Evolutionary conservation across 2,113 vertebrate genomes (phyloP).

Genomic region (Zosterops japonicus): DNA sequence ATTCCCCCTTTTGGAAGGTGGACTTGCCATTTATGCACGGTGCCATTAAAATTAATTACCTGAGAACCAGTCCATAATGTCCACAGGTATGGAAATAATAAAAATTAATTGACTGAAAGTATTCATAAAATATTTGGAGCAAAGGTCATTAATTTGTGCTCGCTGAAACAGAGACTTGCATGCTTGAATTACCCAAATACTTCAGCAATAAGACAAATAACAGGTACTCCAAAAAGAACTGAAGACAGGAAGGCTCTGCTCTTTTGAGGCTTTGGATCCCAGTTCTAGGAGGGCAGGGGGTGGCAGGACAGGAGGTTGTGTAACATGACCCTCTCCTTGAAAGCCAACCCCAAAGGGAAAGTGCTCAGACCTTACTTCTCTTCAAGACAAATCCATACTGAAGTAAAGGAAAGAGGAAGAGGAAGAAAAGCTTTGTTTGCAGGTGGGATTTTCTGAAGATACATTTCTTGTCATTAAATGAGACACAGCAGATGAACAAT

Average conservation of each 20-base stretch:
- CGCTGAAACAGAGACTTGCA: neutral
- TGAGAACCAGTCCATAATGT: conserved; percentile 7
- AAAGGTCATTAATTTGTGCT: conserved; percentile 13
- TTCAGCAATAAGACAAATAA: neutral
- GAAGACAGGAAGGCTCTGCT: neutral
- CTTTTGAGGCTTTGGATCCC: neutral
- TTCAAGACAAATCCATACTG: neutral
- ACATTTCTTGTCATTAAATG: neutral
- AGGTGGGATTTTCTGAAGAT: neutral
- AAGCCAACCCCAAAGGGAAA: neutral
- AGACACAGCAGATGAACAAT: neutral
- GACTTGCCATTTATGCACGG: neutral
- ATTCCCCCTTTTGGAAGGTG: neutral
- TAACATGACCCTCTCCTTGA: too few species aligned
- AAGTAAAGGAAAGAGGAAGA: neutral
- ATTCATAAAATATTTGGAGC: conserved; percentile 40
- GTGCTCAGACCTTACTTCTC: neutral
- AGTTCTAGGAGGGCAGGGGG: neutral
- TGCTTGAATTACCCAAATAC: neutral
- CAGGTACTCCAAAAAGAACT: neutral
- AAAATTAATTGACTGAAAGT: conserved; percentile 26
- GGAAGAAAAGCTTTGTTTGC: neutral
- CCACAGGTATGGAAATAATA: conserved; percentile 36
- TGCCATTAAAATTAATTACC: conserved; percentile 36
- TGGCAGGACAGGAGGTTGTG: neutral